A percentile compares a stretch with the other conserved stretches of the same genome.
These are phyloP conservation scores for Pseudotriccus pelzelni DNA, from an alignment of 2,797 vertebrate species.

Conservation along the genomic window DNA sequence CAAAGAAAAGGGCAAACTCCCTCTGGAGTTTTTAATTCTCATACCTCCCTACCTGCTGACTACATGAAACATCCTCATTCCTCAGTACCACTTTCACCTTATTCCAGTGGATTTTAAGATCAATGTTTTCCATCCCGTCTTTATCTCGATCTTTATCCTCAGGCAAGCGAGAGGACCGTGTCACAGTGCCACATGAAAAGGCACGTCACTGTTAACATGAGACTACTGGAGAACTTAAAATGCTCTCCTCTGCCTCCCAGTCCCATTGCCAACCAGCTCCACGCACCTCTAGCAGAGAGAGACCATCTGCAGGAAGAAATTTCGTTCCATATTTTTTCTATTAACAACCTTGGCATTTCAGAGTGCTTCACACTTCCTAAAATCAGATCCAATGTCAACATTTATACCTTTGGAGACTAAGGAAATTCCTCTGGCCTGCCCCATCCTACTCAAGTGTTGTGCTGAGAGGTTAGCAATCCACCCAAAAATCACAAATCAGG, in stretches of 20 bases:
- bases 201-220: neutral
- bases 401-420: constrained; percentile 11
- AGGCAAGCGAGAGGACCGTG: neutral
- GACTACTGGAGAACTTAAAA: neutral
- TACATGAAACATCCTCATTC: neutral
- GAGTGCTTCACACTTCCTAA: constrained; percentile 1
- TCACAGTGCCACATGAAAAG: neutral
- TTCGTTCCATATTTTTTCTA: neutral
- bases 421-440: constrained; percentile 10
- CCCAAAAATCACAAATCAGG: neutral
- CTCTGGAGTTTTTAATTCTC: neutral
- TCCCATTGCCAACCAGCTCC: neutral
- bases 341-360: constrained; percentile 6
- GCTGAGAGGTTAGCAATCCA: neutral
- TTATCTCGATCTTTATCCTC: neutral
- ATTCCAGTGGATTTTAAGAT: neutral
- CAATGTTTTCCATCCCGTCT: neutral
- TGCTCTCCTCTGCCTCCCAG: neutral
- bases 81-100: neutral
- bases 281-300: neutral
- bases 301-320: neutral
- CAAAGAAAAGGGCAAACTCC: neutral
- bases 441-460: neutral
- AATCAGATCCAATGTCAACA: constrained; percentile 24
- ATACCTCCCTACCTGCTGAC: neutral